Percentiles rank a stretch among this genome's conserved stretches.
These are phyloP conservation scores for Ophioderma brevispina DNA, from an alignment of 35 echinoderm and acorn worm species.

Conservation along the genomic window DNA sequence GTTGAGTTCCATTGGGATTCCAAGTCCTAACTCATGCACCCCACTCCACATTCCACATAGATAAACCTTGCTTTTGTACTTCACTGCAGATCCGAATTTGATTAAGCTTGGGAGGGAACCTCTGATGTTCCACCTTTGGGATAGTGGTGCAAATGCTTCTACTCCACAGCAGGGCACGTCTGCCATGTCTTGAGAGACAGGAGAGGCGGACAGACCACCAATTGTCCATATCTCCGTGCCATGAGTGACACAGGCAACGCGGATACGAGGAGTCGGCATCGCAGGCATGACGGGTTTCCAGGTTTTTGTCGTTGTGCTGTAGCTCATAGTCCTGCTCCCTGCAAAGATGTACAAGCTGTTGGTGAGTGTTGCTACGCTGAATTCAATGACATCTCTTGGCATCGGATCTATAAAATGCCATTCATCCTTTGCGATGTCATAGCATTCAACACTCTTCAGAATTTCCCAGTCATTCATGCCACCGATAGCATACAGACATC, in stretches of 20 bases:
- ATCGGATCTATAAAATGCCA: slow-evolving; percentile 66
- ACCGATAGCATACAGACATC: slow-evolving; percentile 58
- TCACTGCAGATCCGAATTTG: slow-evolving; percentile 50
- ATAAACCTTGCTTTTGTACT: slow-evolving; percentile 45
- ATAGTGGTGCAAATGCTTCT: slow-evolving; percentile 42
- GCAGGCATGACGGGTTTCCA: slow-evolving; percentile 60
- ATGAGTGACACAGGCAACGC: slow-evolving; percentile 18
- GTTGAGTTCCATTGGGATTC: slow-evolving; percentile 49
- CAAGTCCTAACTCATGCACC: slow-evolving; percentile 63
- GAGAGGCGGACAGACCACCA: slow-evolving; percentile 48
- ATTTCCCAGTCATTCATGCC: slow-evolving; percentile 83
- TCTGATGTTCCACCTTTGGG: slow-evolving; percentile 32
- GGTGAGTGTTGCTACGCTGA: slow-evolving; percentile 35
- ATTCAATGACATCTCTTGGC: slow-evolving; percentile 79
- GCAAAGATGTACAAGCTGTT: slow-evolving; percentile 75
- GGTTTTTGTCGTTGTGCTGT: slow-evolving; percentile 50
- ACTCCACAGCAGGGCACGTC: slow-evolving; percentile 50
- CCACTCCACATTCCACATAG: slow-evolving; percentile 77
- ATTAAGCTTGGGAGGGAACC: slow-evolving; percentile 32
- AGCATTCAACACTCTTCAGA: slow-evolving; percentile 74
- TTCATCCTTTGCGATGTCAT: slow-evolving; percentile 65
- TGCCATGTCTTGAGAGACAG: not conserved
- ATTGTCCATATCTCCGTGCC: slow-evolving; percentile 69
- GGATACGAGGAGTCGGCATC: slow-evolving; percentile 63
- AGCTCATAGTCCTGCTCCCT: slow-evolving; percentile 80